Base-by-base conservation (phyloP, 2,113 vertebrate species). In the Sylvia atricapilla region DNA sequence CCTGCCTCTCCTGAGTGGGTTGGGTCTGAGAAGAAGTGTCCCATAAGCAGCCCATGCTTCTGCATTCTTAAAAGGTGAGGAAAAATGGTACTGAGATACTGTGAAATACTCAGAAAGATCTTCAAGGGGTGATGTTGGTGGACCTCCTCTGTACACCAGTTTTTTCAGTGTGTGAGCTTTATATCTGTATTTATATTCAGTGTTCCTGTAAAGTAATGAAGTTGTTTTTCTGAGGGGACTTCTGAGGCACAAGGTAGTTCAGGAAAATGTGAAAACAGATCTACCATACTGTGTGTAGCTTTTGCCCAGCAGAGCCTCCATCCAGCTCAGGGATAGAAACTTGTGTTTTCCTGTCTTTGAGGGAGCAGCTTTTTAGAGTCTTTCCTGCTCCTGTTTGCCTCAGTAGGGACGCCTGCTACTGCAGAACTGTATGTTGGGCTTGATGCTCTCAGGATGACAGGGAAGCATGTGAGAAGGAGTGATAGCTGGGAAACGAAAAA, bases 331-430 rank as follows among this genome's bases (percentile, higher is more conserved):
- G 4, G 60, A 15, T 1, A 33, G 77, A 76, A 95, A 70, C 13
- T 50, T 0, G 0, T 9, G 1, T 80, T 91, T 85, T 80, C 43
- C 13, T 64, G 13, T 30, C 60, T 50, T 24, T 1, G 2, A 72
- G 69, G 2, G 2, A 4, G 41, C 44, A 89, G 41, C 24, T 27
- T 87, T 50, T 62, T 72, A 67, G 39, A 35, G 52, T 56, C 33
- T 87, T 67, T 46, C 15, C 43, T 85, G 9, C 8, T 28, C 18
- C 7, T 31, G 6, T 69, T 91, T 44, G 63, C 9, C 2, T 69
- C 0, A 0, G 3, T 27, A 77, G 59, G 19, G 24, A 70, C 75
- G n/a, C 15, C 7, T 35, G 55, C 20, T 59, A 2, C 67, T 85
- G 87, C 59, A 70, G 58, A 77, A 28, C 17, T 43, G 1, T 43